These are phyloP conservation scores for Orchesella flavescens DNA, from an alignment of 2,888 invertebrate species.

Conservation along the genomic window DNA sequence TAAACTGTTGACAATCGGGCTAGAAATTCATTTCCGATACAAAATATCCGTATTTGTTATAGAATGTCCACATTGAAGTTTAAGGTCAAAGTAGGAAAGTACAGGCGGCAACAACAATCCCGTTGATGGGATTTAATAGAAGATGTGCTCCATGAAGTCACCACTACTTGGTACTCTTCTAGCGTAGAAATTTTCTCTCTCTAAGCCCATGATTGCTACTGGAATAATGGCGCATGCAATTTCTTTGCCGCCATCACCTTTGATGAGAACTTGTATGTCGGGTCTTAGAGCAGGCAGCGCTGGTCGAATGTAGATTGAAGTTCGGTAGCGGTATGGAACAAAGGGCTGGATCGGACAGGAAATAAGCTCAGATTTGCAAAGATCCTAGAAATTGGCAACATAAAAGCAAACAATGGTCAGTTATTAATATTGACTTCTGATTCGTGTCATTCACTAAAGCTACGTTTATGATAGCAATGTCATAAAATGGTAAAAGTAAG, in stretches of 20 bases:
- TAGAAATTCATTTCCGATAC: too few relatives aligned
- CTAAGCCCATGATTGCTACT: constrained; percentile 47
- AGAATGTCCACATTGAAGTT: not conserved
- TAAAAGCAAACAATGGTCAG: not conserved
- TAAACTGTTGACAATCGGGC: too few relatives aligned
- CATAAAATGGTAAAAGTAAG: not conserved
- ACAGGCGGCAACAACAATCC: not conserved
- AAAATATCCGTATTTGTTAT: not conserved
- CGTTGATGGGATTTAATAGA: not conserved
- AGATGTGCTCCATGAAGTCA: not conserved
- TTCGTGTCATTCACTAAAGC: not conserved
- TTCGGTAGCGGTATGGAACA: constrained; percentile 47
- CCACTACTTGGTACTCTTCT: not conserved
- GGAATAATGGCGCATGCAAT: constrained; percentile 67
- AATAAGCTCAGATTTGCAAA: constrained; percentile 56
- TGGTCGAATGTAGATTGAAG: constrained; percentile 45
- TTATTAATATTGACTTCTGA: not conserved
- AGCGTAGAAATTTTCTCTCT: not conserved
- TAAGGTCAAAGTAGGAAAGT: not conserved
- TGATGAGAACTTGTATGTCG: constrained; percentile 55
- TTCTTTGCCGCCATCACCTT: constrained; percentile 33
- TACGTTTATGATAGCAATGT: not conserved
- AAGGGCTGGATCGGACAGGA: constrained; percentile 56
- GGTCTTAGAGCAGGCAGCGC: constrained; percentile 41
- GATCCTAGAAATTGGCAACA: constrained; percentile 48